These are phyloP conservation scores for Corvus cornix DNA, from an alignment of 2,113 vertebrate species.

Conservation along the genomic window DNA sequence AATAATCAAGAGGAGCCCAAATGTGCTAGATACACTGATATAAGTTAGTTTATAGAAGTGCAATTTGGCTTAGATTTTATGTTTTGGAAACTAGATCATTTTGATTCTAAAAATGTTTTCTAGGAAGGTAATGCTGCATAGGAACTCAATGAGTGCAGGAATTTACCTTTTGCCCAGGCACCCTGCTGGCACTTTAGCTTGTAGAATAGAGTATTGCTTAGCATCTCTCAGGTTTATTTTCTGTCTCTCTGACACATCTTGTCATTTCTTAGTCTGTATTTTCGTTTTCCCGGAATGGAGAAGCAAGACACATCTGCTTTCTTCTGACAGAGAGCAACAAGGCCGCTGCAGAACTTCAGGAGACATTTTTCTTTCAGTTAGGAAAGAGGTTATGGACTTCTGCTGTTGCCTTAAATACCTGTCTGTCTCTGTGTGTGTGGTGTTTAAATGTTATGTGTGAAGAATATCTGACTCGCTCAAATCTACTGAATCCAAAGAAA, in stretches of 20 bases:
- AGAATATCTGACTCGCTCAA: not conserved
- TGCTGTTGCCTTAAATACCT: not conserved
- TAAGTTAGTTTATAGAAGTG: not conserved
- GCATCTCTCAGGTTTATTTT: not conserved
- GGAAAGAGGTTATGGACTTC: not conserved
- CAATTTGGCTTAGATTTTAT: not conserved
- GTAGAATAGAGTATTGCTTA: not conserved
- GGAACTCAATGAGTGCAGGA: not conserved
- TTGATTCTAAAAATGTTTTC: not conserved
- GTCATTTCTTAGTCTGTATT: not conserved
- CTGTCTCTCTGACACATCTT: not conserved
- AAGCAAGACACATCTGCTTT: not conserved
- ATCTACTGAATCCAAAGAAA: not conserved
- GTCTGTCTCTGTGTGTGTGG: not conserved
- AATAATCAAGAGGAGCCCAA: not conserved
- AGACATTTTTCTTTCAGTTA: not conserved
- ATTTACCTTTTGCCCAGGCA: not conserved
- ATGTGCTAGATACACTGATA: not conserved
- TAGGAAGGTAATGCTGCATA: not conserved
- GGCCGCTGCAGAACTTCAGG: not conserved
- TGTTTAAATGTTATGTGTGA: not conserved
- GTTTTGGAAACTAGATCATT: not conserved
- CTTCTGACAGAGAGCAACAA: not conserved
- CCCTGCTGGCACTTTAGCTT: not conserved
- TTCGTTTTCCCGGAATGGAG: not conserved